Base-by-base conservation (phyloP, 2,113 vertebrate genomes). In the Daubentonia madagascariensis region DNA sequence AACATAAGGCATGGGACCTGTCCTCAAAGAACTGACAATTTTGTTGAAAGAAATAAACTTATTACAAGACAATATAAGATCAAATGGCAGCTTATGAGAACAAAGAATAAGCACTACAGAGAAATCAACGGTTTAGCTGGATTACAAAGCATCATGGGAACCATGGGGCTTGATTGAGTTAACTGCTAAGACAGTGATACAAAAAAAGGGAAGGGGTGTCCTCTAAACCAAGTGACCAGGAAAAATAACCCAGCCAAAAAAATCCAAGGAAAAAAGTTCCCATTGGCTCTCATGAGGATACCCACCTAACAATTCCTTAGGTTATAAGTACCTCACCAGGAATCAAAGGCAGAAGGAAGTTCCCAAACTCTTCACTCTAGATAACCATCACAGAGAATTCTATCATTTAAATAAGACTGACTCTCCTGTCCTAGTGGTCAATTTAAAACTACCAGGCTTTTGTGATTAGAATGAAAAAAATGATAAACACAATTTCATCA, bases 21-120 rank as follows among this genome's bases (percentile, higher is more conserved):
- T 50, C 65, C 50, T 96, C 63, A 92, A 92, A 89, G 40, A 94
- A 89, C 14, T 57, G 54, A 89, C 48, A 30, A 57, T 40, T 20
- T 90, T 95, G 13, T 73, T 80, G 37, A 87, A 91, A 91, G 40
- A 83, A 96, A 84, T 48, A 22, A 78, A 72, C 8, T 14, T 75
- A 75, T 73, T 85, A 59, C 8, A 92, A 78, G 43, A 87, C n/a
- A 48, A 40, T 57, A 72, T 59, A n/a, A n/a, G n/a, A n/a, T n/a
- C 63, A 93, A 83, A 63, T 78, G 30, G 86, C 7, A 70, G 43
- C 11, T 75, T 91, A 63, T 65, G 35, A 94, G 45, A 78, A 83
- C 50, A 80, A 93, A 85, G n/a, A 68, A 76, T 75, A 95, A 85
- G 67, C 67, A 85, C 35, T 89, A 94, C 11, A 88, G n/a, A 94